Evolutionary conservation across 2,797 vertebrate genomes (phyloP).

Genomic region (Lindbergichthys nudifrons): DNA sequence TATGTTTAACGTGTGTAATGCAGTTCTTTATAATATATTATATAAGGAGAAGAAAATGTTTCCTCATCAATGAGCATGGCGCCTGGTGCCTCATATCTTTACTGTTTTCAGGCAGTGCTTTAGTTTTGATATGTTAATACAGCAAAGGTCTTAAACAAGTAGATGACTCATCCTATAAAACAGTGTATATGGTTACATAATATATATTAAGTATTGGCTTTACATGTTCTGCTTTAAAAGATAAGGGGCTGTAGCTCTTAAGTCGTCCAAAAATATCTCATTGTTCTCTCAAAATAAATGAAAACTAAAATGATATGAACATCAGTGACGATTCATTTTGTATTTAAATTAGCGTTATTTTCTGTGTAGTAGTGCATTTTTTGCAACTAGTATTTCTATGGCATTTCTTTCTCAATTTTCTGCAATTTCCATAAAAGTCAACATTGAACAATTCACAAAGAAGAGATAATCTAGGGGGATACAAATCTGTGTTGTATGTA

Average conservation of each 20-base stretch:
- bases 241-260: background rate
- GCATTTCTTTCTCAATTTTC: background rate
- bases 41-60: slow-evolving; percentile 5
- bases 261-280: background rate
- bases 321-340: background rate
- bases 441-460: background rate
- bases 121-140: background rate
- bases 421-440: slow-evolving; percentile 8
- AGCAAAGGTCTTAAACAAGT: background rate
- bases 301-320: background rate
- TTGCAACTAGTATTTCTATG: too few species aligned
- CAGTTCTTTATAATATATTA: slow-evolving; percentile 11
- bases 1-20: background rate
- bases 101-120: background rate
- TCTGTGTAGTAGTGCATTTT: too few species aligned
- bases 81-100: background rate
- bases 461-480: background rate
- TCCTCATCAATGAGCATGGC: background rate
- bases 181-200: background rate
- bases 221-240: background rate
- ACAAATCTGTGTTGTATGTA: background rate
- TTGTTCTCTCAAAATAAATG: too few species aligned
- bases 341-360: background rate
- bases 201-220: background rate
- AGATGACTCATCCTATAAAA: background rate